Base-by-base conservation (phyloP, 2,113 vertebrate genomes). In the Phrynosoma blainvillii region DNA sequence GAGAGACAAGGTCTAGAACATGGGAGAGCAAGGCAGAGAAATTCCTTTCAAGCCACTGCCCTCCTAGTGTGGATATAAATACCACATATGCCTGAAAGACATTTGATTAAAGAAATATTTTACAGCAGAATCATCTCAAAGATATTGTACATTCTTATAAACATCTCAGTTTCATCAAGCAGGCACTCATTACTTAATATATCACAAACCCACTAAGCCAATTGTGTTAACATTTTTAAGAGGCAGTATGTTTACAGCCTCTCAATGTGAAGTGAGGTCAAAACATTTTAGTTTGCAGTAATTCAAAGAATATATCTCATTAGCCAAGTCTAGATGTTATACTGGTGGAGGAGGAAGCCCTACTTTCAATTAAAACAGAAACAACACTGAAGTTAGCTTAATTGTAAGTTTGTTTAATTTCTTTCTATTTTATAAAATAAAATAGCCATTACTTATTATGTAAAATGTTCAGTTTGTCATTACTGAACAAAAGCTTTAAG, bases 11-110 rank as follows among this genome's bases (percentile, higher is more conserved):
- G 86, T 98, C 97, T 93, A 99, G 96, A 86, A 98, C 89, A 70
- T 98, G 97, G 73, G 95, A 95, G 87, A 99, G 97, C 94, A 99
- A 97, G 81, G 93, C 73, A 74, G 97, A 91, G 94, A 98, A 97
- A 96, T 98, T 97, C n/a, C 93, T 96, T 95, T 99, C 98, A 94
- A 99, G 93, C 98, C 98, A 99, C 40, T 94, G 87, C 77, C 97
- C 94, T 84, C 98, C 98, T 90, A 99, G 95, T 32, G 96, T 95
- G 90, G 97, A 98, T 88, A 98, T 94, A 92, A 99, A 98, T 82
- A 98, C 97, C 94, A 99, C 98, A 25, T 97, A 98, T 27, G 98
- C 97, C 98, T 99, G 94, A 79, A 96, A 96, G 84, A 94, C 74
- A 95, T 89, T 91, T 73, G 92, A 95, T 93, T 90, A 79, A 95